Percentiles rank a stretch among this genome's conserved stretches.
phyloP scores from a whole-genome alignment of 2,888 invertebrate genomes.

The Cantharis rufa region DNA sequence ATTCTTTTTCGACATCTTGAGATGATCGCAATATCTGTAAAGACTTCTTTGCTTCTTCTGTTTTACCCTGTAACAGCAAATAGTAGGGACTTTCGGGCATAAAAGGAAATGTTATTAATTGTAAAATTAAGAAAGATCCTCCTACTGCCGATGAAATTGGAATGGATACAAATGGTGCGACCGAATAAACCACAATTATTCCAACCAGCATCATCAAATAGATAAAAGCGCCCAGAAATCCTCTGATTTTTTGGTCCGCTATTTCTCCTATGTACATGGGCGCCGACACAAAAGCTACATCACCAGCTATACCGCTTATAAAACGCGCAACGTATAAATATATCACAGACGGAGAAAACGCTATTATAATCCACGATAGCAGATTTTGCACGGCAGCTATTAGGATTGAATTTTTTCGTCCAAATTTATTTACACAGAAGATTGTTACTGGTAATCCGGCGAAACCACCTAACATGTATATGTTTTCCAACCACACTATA shows the following conservation, averaged over 20 bases:
- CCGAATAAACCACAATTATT: constrained; percentile 48
- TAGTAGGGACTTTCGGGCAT: constrained; percentile 54
- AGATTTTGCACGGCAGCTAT: constrained; percentile 46
- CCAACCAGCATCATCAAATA: constrained; percentile 53
- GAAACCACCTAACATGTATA: constrained; percentile 42
- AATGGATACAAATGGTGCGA: constrained; percentile 49
- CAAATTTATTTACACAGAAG: constrained; percentile 47
- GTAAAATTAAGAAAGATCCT: constrained; percentile 40
- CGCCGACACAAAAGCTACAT: constrained; percentile 52
- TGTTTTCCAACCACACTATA: constrained; percentile 42
- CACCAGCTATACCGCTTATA: constrained; percentile 51
- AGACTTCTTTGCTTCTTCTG: constrained; percentile 17
- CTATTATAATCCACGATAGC: constrained; percentile 49
- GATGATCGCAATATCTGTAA: not conserved
- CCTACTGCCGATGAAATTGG: constrained; percentile 48
- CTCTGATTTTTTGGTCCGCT: constrained; percentile 52
- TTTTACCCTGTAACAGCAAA: constrained; percentile 43
- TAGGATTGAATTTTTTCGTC: constrained; percentile 48
- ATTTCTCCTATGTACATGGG: constrained; percentile 55
- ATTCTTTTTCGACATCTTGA: not conserved
- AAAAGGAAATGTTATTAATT: constrained; percentile 47
- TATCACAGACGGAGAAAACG: constrained; percentile 43
- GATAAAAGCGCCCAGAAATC: constrained; percentile 50
- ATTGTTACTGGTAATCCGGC: constrained; percentile 48
- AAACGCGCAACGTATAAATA: constrained; percentile 49